These are phyloP conservation scores for Lysandra coridon DNA, from an alignment of 2,888 invertebrate species.

Conservation along the genomic window DNA sequence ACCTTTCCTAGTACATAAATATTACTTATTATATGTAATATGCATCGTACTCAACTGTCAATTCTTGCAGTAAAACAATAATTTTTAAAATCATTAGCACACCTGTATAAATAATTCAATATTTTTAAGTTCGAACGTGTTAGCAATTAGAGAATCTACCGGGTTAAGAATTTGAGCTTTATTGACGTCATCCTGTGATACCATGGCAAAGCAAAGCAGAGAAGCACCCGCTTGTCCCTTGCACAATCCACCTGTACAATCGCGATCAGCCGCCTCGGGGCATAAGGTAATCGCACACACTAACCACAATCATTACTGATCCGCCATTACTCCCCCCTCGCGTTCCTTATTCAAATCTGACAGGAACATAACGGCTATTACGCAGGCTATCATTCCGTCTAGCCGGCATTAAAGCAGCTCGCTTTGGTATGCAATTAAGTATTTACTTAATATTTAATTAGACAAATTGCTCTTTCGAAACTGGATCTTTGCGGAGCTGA, in stretches of 20 bases:
- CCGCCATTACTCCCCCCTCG: conserved; percentile 35
- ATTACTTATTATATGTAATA: too few relatives aligned
- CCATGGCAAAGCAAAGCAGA: neutral
- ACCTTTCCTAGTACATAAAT: too few relatives aligned
- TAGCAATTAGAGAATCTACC: too few relatives aligned
- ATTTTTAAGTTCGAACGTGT: too few relatives aligned
- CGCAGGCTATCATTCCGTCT: conserved; percentile 1
- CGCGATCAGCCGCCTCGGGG: conserved; percentile 39
- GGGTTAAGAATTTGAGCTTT: too few relatives aligned
- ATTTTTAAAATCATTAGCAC: too few relatives aligned
- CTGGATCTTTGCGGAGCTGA: neutral
- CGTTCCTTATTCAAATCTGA: conserved; percentile 34
- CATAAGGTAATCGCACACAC: conserved; percentile 40
- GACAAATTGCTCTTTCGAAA: neutral
- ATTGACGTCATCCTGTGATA: too few relatives aligned
- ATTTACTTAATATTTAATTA: neutral
- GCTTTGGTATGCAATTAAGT: conserved; percentile 12
- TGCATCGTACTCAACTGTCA: too few relatives aligned
- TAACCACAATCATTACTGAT: conserved; percentile 39
- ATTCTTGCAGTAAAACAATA: too few relatives aligned
- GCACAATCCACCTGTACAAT: conserved; percentile 34
- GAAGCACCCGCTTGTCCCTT: neutral
- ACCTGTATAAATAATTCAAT: too few relatives aligned
- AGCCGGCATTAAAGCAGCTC: neutral
- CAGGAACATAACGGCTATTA: conserved; percentile 34